A percentile compares a stretch with the other conserved stretches of the same genome.
Evolutionary conservation across 2,113 vertebrate species (phyloP).

Genomic region (Toxotes jaculatrix): DNA sequence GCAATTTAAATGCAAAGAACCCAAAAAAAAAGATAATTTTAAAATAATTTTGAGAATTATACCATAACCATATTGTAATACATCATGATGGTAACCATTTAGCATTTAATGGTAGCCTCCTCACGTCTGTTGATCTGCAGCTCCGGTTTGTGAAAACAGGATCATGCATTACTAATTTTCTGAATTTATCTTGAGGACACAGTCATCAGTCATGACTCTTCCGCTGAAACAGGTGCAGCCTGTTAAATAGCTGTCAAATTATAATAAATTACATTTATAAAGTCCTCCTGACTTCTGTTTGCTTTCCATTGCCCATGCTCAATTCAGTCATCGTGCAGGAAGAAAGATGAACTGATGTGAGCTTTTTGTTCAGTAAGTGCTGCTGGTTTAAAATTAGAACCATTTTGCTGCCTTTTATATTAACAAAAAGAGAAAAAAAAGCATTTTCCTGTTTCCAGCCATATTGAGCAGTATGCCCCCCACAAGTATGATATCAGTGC

Average conservation of each 20-base stretch:
- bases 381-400: background rate
- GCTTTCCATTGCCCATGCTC: background rate
- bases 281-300: background rate
- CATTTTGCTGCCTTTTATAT: background rate
- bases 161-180: constrained; percentile 11
- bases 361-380: constrained; percentile 1
- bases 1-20: background rate
- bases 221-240: constrained; percentile 16
- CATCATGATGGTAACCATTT: background rate
- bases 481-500: background rate
- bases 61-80: background rate
- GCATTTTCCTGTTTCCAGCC: background rate
- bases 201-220: constrained; percentile 30
- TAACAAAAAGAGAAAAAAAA: background rate
- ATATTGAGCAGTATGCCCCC: background rate
- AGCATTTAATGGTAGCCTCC: background rate
- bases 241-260: constrained; percentile 32
- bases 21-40: no score
- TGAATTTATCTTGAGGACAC: constrained; percentile 16
- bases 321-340: background rate
- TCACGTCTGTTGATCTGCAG: background rate
- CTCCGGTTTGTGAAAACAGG: background rate
- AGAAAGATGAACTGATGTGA: constrained; percentile 1
- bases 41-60: no score
- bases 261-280: constrained; percentile 6